Percentiles rank a stretch among this genome's conserved stretches.
These are phyloP conservation scores for Kryptopterus vitreolus DNA, from an alignment of 2,797 vertebrate genomes.

Conservation along the genomic window DNA sequence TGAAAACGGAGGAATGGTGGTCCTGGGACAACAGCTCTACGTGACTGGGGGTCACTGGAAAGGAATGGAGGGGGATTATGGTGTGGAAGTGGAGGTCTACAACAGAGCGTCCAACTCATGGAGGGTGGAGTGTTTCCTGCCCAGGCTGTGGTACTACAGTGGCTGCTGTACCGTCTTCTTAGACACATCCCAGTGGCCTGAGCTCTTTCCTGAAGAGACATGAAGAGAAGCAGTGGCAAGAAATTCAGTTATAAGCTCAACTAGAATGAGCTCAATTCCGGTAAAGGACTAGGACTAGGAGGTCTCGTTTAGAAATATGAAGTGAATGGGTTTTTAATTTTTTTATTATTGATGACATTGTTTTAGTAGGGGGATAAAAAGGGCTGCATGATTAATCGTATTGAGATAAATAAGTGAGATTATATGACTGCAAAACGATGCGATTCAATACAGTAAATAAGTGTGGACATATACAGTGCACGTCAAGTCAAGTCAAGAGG, in stretches of 20 bases:
- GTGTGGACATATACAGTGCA: too few species aligned
- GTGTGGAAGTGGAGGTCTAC: slow-evolving; percentile 92
- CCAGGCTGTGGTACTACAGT: slow-evolving; percentile 93
- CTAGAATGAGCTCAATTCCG: not conserved
- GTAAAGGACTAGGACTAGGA: not conserved
- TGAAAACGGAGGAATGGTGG: slow-evolving; percentile 89
- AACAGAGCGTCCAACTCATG: slow-evolving; percentile 79
- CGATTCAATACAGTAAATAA: too few species aligned
- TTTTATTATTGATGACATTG: too few species aligned
- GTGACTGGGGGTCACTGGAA: slow-evolving; percentile 95
- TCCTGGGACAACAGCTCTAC: slow-evolving; percentile 78
- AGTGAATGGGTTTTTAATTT: not conserved
- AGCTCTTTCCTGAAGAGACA: slow-evolving; percentile 71
- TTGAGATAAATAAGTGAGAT: too few species aligned
- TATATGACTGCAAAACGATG: too few species aligned
- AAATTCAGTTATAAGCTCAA: not conserved
- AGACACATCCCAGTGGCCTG: slow-evolving; percentile 85
- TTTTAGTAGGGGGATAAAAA: too few species aligned
- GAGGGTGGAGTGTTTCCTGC: slow-evolving; percentile 82
- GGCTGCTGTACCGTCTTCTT: slow-evolving; percentile 86
- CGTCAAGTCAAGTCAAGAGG: too few species aligned
- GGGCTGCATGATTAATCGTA: too few species aligned
- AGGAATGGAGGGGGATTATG: slow-evolving; percentile 93
- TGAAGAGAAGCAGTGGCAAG: slow-evolving; percentile 42
- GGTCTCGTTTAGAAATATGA: not conserved